Base-by-base conservation (phyloP, 1,140 invertebrate genomes). In the Zeugodacus cucurbitae region DNA sequence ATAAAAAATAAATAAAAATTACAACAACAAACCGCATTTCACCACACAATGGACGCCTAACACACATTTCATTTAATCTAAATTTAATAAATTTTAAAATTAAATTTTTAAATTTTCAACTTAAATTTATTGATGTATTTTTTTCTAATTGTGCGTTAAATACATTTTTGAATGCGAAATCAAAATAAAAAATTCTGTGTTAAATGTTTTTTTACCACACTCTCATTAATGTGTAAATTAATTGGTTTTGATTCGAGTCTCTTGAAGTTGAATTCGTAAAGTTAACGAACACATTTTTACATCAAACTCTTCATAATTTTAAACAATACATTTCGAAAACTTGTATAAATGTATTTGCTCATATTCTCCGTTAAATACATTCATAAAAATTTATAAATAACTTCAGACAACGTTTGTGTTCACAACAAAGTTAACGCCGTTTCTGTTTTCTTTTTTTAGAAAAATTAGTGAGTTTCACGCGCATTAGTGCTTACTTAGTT, bases 91-190 rank as follows among this genome's bases (percentile, higher is more conserved):
- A 64, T 26, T 29, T 26, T 29, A 4, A 34, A 67, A 67, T 34
- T 11, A 34, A 67, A 34, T 34, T 67, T 67, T 32, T 0, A 11
- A 14, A 34, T 26, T 67, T 32, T 10, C 11, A 10, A 17, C 29
- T 6, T 67, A 87, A 62, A 54, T 37, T 67, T 87, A 32, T 64
- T 67, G 14, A 22, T 22, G 32, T 87, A 62, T 62, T 29, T 87
- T 10, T 86, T 74, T 74, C 37, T 74, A 37, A 74, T 32, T 20
- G 64, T 67, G n/a, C 29, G 64, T 62, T 70, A 70, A 70, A 17
- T 70, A 34, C n/a, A 82, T 82, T n/a, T 22, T 82, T 82, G 74
- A 82, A 82, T 82, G 74, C 41, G 6, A 54, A 82, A 48, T 82
- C 34, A 26, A 14, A 5, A 54, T 1, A 54, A 4, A 82, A 41